Percentiles rank a stretch among this genome's conserved stretches.
These are phyloP conservation scores for Drosophila mercatorum DNA, from an alignment of 2,888 invertebrate genomes.

Conservation along the genomic window DNA sequence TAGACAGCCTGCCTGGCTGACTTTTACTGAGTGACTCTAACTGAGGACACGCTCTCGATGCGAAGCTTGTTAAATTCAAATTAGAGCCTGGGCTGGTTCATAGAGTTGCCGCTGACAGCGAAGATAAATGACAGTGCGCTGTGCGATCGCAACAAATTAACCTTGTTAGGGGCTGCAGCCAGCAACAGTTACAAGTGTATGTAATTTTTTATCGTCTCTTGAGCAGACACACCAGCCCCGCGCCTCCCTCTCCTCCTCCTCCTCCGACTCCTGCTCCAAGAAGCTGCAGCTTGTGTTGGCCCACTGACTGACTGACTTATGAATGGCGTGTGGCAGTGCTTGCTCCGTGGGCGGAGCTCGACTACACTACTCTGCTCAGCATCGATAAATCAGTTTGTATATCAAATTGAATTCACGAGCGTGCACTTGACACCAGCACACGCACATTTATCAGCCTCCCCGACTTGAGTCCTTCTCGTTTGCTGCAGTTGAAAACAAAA, in stretches of 20 bases:
- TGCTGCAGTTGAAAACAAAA: constrained; percentile 16
- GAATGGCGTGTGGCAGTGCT: constrained; percentile 71
- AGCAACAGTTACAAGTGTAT: constrained; percentile 79
- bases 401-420: constrained; percentile 82
- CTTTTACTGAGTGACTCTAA: constrained; percentile 12
- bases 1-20: constrained; percentile 1
- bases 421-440: constrained; percentile 77
- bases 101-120: constrained; percentile 72
- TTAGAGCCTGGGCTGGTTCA: constrained; percentile 66
- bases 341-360: constrained; percentile 10
- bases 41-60: constrained; percentile 37
- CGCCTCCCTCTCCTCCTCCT: no score
- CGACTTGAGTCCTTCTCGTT: neutral
- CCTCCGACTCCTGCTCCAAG: neutral
- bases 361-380: constrained; percentile 32
- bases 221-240: constrained; percentile 30
- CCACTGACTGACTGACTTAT: constrained; percentile 73
- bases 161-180: constrained; percentile 81
- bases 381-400: constrained; percentile 81
- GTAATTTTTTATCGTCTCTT: constrained; percentile 78
- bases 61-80: constrained; percentile 77
- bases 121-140: constrained; percentile 82
- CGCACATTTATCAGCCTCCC: constrained; percentile 73
- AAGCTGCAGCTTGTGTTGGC: constrained; percentile 20
- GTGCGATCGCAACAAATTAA: constrained; percentile 83